phyloP scores from a whole-genome alignment of 2,888 invertebrate species.

The Mythimna vitellina region DNA sequence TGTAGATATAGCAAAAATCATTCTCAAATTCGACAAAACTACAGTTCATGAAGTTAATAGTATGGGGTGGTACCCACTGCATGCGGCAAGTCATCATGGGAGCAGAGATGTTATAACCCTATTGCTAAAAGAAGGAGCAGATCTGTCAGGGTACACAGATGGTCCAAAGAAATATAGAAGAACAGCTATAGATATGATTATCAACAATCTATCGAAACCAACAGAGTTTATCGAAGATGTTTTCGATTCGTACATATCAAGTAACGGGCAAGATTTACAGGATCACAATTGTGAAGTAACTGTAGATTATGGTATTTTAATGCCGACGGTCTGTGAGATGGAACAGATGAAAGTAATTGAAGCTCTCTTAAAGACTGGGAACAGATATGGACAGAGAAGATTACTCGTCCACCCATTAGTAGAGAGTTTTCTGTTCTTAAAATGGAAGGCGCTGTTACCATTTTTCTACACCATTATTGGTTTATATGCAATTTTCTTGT shows the following conservation, averaged over 20 bases:
- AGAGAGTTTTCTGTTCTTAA: constrained; percentile 90
- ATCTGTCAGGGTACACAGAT: constrained; percentile 82
- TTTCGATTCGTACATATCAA: constrained; percentile 87
- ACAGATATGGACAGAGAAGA: constrained; percentile 84
- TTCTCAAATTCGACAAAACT: constrained; percentile 82
- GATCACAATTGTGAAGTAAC: constrained; percentile 84
- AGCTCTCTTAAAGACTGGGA: constrained; percentile 88
- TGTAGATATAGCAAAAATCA: constrained; percentile 78
- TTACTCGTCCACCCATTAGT: constrained; percentile 90
- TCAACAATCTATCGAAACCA: constrained; percentile 88
- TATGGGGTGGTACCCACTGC: constrained; percentile 80
- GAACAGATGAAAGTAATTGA: constrained; percentile 90
- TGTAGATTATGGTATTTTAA: constrained; percentile 87
- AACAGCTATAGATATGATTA: constrained; percentile 88
- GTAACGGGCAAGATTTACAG: constrained; percentile 81
- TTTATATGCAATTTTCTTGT: constrained; percentile 86
- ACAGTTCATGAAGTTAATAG: constrained; percentile 85
- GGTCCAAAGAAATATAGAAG: constrained; percentile 82
- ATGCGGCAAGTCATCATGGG: constrained; percentile 89
- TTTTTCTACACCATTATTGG: constrained; percentile 89
- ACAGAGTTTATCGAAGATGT: constrained; percentile 88
- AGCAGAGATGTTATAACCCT: constrained; percentile 90
- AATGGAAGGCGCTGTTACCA: constrained; percentile 89
- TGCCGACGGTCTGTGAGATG: constrained; percentile 84
- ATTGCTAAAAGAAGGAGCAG: constrained; percentile 85